Evolutionary conservation across 2,113 vertebrate genomes (phyloP), one percentile per base, ranked within the genome.

Genomic region (Coregonus clupeaformis): DNA sequence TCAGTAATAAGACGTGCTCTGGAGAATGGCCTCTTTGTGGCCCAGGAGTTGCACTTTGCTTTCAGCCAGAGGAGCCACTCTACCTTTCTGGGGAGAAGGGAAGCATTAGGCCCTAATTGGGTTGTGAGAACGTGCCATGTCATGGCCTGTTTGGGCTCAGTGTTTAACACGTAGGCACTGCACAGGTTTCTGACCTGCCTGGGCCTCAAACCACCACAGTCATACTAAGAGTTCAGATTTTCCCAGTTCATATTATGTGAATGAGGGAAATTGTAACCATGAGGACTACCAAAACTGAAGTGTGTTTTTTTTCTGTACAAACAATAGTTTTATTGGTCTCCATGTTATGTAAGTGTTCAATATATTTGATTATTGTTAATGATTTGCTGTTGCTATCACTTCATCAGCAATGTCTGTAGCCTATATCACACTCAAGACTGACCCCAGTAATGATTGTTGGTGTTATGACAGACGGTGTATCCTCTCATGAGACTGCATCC

Each of bases 61-160:
- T 52, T 52, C 49, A 52, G 16, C 49, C 49, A 16, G 49, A 52
- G 16, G 49, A 52, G 32, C 20, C 6, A 36, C n/a, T 60, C 27
- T 47, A 63, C 42, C 57, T 70, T 74, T n/a, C 47, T 25, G 27
- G 16, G 68, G 22, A 32, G 30, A 70, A 45, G 29, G 24, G 69
- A 62, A 57, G 64, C 68, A 74, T 70, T 70, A 57, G 66, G 69
- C 20, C n/a, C 30, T 29, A 25, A 67, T 68, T 0, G 55, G 14
- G 60, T 70, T 71, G 57, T 76, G n/a, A 11, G 32, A 76, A 22
- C 4, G 32, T 78, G 55, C 29, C 3, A 24, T 49, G 24, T 62
- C n/a, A 55, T 25, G 55, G 24, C 42, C 13, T 60, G 71, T 52
- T 52, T 52, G 49, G 49, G 13, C 49, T 52, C 36, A 42, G 14